phyloP scores from a whole-genome alignment of 2,113 vertebrate genomes.

The Tinamus guttatus region DNA sequence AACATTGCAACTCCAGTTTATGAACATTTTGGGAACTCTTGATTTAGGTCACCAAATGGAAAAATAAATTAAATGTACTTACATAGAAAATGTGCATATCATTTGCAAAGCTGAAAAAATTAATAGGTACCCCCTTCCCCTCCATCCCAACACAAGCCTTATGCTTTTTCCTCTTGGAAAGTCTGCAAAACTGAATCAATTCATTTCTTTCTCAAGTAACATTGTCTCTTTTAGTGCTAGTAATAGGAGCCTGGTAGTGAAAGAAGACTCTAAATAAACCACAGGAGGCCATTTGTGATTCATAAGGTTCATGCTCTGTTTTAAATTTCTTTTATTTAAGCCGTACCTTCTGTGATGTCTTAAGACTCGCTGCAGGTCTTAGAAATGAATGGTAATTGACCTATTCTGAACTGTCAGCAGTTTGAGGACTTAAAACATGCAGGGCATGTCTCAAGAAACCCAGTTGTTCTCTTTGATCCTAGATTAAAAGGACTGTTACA shows the following conservation, averaged over 20 bases:
- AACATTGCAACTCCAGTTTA: neutral
- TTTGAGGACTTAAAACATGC: constrained; percentile 38
- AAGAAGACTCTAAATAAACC: constrained; percentile 8
- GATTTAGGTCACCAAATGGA: neutral
- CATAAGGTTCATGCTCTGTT: neutral
- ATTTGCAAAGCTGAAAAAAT: neutral
- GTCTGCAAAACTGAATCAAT: neutral
- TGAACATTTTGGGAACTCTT: neutral
- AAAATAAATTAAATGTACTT: neutral
- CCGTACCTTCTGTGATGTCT: constrained; percentile 19
- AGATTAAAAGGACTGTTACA: constrained; percentile 28
- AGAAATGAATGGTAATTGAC: neutral
- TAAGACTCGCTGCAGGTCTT: constrained; percentile 34
- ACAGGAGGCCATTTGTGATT: constrained; percentile 6
- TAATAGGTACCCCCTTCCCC: neutral
- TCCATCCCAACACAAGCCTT: neutral
- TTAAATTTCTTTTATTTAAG: constrained; percentile 25
- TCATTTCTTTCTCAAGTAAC: neutral
- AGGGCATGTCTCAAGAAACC: constrained; percentile 34
- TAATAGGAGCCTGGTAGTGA: neutral
- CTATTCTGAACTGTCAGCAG: constrained; percentile 31
- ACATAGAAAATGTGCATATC: neutral
- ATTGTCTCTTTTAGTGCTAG: neutral
- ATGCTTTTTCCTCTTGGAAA: neutral
- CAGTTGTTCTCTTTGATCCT: constrained; percentile 41